These are phyloP conservation scores for Hypotaenidia okinawae DNA, from an alignment of 2,797 vertebrate species.

Conservation along the genomic window DNA sequence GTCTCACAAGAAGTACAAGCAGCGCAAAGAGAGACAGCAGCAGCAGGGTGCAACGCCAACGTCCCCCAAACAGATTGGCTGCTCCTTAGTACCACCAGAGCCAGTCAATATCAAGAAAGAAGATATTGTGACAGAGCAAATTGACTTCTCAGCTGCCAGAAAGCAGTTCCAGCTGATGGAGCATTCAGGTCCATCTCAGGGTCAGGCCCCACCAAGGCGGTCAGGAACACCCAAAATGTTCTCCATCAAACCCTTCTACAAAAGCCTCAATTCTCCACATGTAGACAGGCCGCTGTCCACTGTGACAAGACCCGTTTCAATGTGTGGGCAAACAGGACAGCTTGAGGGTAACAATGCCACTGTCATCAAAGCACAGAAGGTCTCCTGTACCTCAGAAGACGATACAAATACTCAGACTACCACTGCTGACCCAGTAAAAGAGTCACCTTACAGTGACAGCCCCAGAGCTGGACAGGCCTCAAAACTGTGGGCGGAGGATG, in stretches of 20 bases:
- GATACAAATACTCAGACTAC: constrained; percentile 12
- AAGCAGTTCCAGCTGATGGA: constrained; percentile 93
- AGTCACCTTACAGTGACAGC: constrained; percentile 49
- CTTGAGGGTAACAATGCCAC: constrained; percentile 43
- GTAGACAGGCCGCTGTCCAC: constrained; percentile 69
- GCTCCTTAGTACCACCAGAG: constrained; percentile 58
- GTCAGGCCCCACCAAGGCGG: constrained; percentile 73
- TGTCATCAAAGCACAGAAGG: constrained; percentile 73
- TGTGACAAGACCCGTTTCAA: constrained; percentile 56
- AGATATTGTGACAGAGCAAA: constrained; percentile 91
- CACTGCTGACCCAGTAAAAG: constrained; percentile 22
- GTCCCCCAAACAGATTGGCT: constrained; percentile 50
- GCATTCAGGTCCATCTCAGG: constrained; percentile 68
- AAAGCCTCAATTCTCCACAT: constrained; percentile 73
- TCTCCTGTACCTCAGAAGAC: constrained; percentile 62
- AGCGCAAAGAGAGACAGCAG: constrained; percentile 88
- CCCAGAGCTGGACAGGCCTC: constrained; percentile 63
- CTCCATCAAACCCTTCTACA: constrained; percentile 91
- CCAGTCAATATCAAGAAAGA: constrained; percentile 78
- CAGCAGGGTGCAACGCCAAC: constrained; percentile 62
- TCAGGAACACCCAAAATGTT: constrained; percentile 88
- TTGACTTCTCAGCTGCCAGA: constrained; percentile 91
- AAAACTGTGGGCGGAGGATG: constrained; percentile 85
- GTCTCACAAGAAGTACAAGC: constrained; percentile 92
- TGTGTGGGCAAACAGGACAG: constrained; percentile 24